These are phyloP conservation scores for Dendrocincla fuliginosa DNA, from an alignment of 2,797 vertebrate species.

Conservation along the genomic window DNA sequence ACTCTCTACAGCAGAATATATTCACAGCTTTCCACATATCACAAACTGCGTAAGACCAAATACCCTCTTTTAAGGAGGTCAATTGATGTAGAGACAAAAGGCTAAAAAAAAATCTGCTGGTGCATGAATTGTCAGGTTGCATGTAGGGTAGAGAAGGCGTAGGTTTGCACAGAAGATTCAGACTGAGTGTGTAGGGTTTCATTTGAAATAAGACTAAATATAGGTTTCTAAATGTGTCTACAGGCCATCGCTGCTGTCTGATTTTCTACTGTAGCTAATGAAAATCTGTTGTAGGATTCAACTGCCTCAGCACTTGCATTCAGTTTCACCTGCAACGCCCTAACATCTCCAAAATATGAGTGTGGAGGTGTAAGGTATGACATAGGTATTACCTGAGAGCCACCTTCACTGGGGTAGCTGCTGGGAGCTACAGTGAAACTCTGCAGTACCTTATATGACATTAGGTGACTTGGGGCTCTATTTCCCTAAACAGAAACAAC, in stretches of 20 bases:
- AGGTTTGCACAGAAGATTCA: not conserved
- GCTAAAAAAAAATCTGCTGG: not conserved
- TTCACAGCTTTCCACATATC: not conserved
- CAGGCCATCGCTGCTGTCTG: not conserved
- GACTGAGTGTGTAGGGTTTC: fast-evolving
- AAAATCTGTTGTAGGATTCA: not conserved
- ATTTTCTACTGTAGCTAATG: not conserved
- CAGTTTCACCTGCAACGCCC: not conserved
- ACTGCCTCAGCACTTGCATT: not conserved
- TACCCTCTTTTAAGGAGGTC: not conserved
- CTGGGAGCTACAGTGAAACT: not conserved
- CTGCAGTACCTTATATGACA: not conserved
- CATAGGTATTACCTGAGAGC: not conserved
- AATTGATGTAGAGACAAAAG: not conserved
- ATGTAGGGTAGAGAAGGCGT: not conserved
- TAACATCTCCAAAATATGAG: not conserved
- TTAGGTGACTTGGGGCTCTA: not conserved
- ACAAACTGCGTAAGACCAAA: not conserved
- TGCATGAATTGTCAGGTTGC: not conserved
- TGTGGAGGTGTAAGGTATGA: not conserved
- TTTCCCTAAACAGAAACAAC: not conserved
- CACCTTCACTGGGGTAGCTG: not conserved
- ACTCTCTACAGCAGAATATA: not conserved
- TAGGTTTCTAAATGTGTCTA: not conserved
- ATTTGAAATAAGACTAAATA: not conserved